Base-by-base conservation (phyloP, 2,797 vertebrate genomes). In the Astyanax mexicanus region DNA sequence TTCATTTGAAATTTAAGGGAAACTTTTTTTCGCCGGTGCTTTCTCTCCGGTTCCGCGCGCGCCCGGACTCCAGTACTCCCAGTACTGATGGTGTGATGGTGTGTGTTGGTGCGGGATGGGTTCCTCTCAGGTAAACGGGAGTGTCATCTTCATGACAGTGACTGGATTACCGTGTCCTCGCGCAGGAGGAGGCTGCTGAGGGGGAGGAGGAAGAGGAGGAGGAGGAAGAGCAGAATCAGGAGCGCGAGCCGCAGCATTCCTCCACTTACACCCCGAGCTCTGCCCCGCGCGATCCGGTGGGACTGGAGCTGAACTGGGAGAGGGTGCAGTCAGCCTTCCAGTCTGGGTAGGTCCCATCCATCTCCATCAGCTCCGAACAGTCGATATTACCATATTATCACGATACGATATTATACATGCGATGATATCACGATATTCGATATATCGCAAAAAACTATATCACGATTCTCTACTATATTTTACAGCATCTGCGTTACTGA, bases 331-430 rank as follows among this genome's bases (percentile, higher is more conserved):
- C 86, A 80, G 87, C 85, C 89, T 87, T 88, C 84, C 85, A 88
- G 86, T 87, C 91, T 88, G 88, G 91, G 92, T 93, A 86, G 91
- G 92, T 52, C 77, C 49, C 60, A 19, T 77, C 49, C 60, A 19
- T 38, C 6, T 80, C 51, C 27, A 65, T 45, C 25, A 40, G 13
- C 29, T 29, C 37, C 29, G 37, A n/a, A 37, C n/a, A n/a, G n/a
- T n/a, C n/a, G 13, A 23, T 9, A 12, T 19, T 25, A 6, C 17
- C 17, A 4, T 13, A 42, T 3, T 42, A 1, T 40, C n/a, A n/a
- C n/a, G n/a, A n/a, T n/a, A n/a, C n/a, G n/a, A n/a, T n/a, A n/a
- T n/a, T n/a, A n/a, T n/a, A n/a, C n/a, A n/a, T n/a, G n/a, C n/a
- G n/a, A n/a, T n/a, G n/a, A n/a, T n/a, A n/a, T n/a, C n/a, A n/a